Conservation (phyloP, 2,888 invertebrate genomes). For the Polydrusus pterygomalis region DNA sequence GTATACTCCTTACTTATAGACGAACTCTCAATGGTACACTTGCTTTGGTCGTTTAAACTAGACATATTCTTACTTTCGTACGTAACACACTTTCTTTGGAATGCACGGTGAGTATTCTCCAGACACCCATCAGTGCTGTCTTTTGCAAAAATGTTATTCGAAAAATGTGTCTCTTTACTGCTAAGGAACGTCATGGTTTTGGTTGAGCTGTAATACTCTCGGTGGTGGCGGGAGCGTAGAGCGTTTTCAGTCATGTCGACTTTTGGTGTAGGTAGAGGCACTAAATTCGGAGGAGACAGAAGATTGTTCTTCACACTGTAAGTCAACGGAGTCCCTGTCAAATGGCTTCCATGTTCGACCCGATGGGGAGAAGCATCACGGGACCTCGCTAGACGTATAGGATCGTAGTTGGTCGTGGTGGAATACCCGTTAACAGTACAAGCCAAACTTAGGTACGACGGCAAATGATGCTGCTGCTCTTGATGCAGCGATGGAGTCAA, state of each 20-base stretch:
- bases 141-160: constrained; percentile 63
- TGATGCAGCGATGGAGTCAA: constrained; percentile 61
- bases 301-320: constrained; percentile 68
- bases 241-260: constrained; percentile 62
- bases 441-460: constrained; percentile 91
- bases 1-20: constrained; percentile 62
- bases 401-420: constrained; percentile 90
- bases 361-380: constrained; percentile 83
- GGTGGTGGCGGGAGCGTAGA: constrained; percentile 60
- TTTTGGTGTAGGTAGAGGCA: constrained; percentile 65
- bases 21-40: constrained; percentile 62
- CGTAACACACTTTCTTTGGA: constrained; percentile 61
- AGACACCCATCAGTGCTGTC: constrained; percentile 68
- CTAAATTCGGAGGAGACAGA: constrained; percentile 70
- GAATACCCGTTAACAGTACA: constrained; percentile 94
- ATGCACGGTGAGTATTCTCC: constrained; percentile 60
- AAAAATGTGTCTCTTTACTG: constrained; percentile 62
- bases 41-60: constrained; percentile 58
- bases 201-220: constrained; percentile 63
- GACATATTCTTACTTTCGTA: constrained; percentile 61
- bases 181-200: constrained; percentile 63
- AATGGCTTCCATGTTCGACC: constrained; percentile 67
- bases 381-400: constrained; percentile 77
- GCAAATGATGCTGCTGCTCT: constrained; percentile 76
- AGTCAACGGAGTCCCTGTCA: constrained; percentile 59